These are phyloP conservation scores for Drosophila ohnishii DNA, from an alignment of 1,140 invertebrate species.

Conservation along the genomic window DNA sequence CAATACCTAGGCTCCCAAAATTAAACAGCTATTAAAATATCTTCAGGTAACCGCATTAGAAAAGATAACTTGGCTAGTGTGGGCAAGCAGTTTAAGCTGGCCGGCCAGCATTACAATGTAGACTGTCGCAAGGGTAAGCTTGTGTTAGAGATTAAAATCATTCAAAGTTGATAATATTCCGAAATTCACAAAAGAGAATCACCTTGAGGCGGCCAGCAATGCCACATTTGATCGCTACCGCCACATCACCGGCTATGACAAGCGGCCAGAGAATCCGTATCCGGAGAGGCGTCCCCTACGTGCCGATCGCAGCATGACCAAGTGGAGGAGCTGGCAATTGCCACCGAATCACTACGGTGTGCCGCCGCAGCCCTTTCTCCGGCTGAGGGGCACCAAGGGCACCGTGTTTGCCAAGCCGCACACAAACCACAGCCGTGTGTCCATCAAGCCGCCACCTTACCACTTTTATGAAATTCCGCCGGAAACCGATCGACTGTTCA, in stretches of 20 bases:
- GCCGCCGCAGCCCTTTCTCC: constrained; percentile 40
- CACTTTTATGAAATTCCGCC: constrained; percentile 61
- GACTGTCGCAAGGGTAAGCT: constrained; percentile 43
- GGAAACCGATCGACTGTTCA: constrained; percentile 46
- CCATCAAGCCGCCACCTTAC: constrained; percentile 42
- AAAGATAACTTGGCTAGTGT: constrained; percentile 45
- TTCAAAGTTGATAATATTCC: accelerated
- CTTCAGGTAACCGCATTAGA: constrained; percentile 56
- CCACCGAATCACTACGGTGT: constrained; percentile 70
- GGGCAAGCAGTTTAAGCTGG: constrained; percentile 57
- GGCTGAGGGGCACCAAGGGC: constrained; percentile 52
- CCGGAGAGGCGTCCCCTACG: constrained; percentile 38
- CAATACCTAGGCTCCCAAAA: no score
- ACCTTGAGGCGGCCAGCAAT: constrained; percentile 34
- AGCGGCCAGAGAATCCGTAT: constrained; percentile 28
- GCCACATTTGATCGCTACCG: constrained; percentile 49
- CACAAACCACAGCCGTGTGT: constrained; percentile 38
- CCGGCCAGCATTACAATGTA: constrained; percentile 56
- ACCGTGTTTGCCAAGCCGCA: constrained; percentile 56
- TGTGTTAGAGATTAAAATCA: accelerated
- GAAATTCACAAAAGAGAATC: constrained; percentile 38
- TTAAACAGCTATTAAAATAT: neutral
- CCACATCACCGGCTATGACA: constrained; percentile 58
- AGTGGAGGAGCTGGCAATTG: constrained; percentile 53
- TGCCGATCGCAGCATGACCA: constrained; percentile 49